Conservation (phyloP, 2,888 invertebrate species). For the Nipponacmea schrenckii region DNA sequence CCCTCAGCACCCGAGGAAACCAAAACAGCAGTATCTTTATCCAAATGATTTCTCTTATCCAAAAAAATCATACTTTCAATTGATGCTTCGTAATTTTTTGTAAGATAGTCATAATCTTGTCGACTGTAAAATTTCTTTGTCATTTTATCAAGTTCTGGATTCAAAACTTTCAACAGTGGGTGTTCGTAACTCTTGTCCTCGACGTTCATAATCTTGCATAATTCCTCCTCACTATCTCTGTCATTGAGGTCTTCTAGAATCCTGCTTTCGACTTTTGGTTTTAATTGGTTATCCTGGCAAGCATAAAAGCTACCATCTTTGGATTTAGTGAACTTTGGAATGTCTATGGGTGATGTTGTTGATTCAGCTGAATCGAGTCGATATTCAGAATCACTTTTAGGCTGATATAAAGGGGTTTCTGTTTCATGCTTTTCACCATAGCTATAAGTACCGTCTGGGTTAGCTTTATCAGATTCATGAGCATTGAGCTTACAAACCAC, state of each 20-base stretch:
- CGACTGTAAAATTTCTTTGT: conserved; percentile 18
- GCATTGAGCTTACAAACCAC: conserved; percentile 50
- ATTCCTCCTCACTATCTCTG: background rate
- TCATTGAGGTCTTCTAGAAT: background rate
- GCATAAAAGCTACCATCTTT: too few relatives aligned
- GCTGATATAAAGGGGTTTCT: conserved; percentile 8
- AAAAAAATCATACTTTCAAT: conserved; percentile 74
- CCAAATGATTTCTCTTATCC: conserved; percentile 72
- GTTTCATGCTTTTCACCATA: conserved; percentile 8
- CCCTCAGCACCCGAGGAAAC: conserved; percentile 82
- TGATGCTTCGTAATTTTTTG: conserved; percentile 50
- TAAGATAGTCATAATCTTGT: conserved; percentile 43
- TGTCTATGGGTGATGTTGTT: background rate
- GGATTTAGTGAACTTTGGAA: too few relatives aligned
- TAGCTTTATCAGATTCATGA: conserved; percentile 30
- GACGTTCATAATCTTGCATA: background rate
- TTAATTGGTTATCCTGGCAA: too few relatives aligned
- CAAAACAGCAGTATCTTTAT: conserved; percentile 73
- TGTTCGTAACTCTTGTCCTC: conserved; percentile 30
- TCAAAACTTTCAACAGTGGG: conserved; percentile 38
- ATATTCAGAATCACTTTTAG: background rate
- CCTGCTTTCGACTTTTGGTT: too few relatives aligned
- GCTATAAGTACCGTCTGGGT: background rate
- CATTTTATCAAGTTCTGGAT: conserved; percentile 1
- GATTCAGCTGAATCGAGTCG: conserved; percentile 13